Conservation (phyloP, 64 coral and sea anemone species). For the Montipora efflorescens region DNA sequence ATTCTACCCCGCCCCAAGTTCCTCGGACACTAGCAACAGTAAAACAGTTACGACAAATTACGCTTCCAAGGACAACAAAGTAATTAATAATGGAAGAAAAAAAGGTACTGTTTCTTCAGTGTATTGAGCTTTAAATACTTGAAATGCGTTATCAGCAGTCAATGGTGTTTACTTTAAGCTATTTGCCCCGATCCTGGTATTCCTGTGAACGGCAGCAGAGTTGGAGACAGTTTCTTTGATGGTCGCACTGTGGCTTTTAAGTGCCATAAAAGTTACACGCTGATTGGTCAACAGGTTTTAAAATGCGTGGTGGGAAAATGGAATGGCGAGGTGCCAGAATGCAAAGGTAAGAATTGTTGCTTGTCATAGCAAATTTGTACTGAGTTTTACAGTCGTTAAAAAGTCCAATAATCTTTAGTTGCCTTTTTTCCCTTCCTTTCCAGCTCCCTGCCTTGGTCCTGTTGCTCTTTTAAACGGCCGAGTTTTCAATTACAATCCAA, state of each 20-base stretch:
- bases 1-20: too few relatives aligned
- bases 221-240: slow-evolving; percentile 53
- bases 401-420: too few relatives aligned
- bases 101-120: too few relatives aligned
- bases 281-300: slow-evolving; percentile 52
- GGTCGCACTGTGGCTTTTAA: slow-evolving; percentile 40
- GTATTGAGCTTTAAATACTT: too few relatives aligned
- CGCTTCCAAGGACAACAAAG: too few relatives aligned
- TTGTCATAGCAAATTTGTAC: not conserved
- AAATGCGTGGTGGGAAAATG: slow-evolving; percentile 67
- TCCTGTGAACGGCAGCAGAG: slow-evolving; percentile 31
- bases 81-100: too few relatives aligned
- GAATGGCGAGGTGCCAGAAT: slow-evolving; percentile 43
- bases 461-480: slow-evolving; percentile 24
- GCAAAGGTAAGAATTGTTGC: slow-evolving; percentile 49
- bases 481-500: not conserved
- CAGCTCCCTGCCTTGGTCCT: not conserved
- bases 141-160: not conserved
- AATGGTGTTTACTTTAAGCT: slow-evolving; percentile 2
- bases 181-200: slow-evolving; percentile 32
- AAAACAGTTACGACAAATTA: too few relatives aligned
- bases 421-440: not conserved
- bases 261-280: slow-evolving; percentile 40
- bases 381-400: too few relatives aligned
- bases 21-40: too few relatives aligned